Evolutionary conservation across 2,888 invertebrate species (phyloP), one percentile per base, ranked within the genome.

Genomic region (Eilema sororculum): DNA sequence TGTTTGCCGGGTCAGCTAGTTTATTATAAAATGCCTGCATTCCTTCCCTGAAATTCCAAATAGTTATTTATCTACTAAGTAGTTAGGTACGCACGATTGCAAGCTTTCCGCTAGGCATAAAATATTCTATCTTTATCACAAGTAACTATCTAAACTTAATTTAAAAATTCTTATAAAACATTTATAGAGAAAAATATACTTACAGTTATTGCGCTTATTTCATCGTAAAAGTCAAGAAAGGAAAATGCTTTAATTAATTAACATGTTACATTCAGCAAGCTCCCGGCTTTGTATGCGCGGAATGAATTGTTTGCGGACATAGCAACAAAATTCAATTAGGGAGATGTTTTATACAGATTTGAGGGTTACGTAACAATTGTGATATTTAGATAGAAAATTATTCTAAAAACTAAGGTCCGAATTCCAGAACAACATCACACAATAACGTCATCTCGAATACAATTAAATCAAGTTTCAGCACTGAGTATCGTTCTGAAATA

Each of bases 191-290:
- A 65, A 79, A 63, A 66, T 68, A 59, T 20, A n/a, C n/a, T n/a
- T n/a, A 72, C 71, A 78, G 64, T 68, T 33, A 37, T 65, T n/a
- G 25, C 33, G 20, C 57, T 33, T 73, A 61, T 68, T 69, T 70
- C 74, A 64, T 74, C 61, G 66, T 76, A 80, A 71, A 71, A 72
- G 71, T 79, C 66, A 74, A 79, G 71, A 67, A 52, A 74, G 71
- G 69, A 59, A 63, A 81, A 69, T 67, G 63, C 57, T 81, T 76
- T 81, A 76, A 81, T 81, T 81, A 79, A 79, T 74, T 76, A 81
- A 81, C 72, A 62, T 67, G 68, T 65, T 62, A 59, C 33, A 28
- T 33, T 64, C 56, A 52, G 37, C 59, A 56, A 59, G 58, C 64
- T 16, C 59, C 28, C 28, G 25, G 22, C 63, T 57, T 58, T 28